Percentiles rank a stretch among this genome's conserved stretches.
phyloP scores from a whole-genome alignment of 2,888 invertebrate genomes.

The Pseudolycoriella hygida region DNA sequence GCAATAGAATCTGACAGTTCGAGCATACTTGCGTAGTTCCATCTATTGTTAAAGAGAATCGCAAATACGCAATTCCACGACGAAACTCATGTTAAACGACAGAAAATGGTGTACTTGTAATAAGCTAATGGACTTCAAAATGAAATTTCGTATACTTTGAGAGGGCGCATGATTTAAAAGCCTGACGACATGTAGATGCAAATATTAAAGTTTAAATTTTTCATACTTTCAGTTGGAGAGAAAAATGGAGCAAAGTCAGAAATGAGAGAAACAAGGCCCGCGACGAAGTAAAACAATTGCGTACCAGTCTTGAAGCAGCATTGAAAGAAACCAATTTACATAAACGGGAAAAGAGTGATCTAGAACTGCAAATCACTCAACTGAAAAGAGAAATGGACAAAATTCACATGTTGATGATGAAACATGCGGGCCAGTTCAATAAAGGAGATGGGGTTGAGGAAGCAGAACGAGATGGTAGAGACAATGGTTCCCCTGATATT shows the following conservation, averaged over 20 bases:
- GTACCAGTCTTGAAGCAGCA: slow-evolving; percentile 60
- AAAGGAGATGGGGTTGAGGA: slow-evolving; percentile 27
- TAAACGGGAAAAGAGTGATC: slow-evolving; percentile 62
- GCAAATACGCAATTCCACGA: no score
- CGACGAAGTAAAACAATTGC: slow-evolving; percentile 71
- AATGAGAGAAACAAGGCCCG: slow-evolving; percentile 85
- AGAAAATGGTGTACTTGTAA: no score
- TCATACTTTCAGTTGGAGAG: slow-evolving; percentile 44
- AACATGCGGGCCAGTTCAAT: slow-evolving; percentile 53
- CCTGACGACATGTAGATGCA: no score
- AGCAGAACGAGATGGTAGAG: slow-evolving; percentile 25
- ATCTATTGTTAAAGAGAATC: no score
- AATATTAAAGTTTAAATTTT: no score
- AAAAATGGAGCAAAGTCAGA: slow-evolving; percentile 87
- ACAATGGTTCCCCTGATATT: slow-evolving; percentile 28
- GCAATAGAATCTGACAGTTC: no score
- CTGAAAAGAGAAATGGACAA: slow-evolving; percentile 68
- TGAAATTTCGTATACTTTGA: no score
- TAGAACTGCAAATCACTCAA: slow-evolving; percentile 58
- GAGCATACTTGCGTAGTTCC: no score
- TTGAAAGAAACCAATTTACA: slow-evolving; percentile 55
- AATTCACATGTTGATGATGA: slow-evolving; percentile 45
- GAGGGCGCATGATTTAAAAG: no score
- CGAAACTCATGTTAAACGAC: no score
- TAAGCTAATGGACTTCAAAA: no score